Percentiles rank a stretch among this genome's conserved stretches.
phyloP scores from a whole-genome alignment of 2,113 vertebrate species.

The Nannospalax galili region DNA sequence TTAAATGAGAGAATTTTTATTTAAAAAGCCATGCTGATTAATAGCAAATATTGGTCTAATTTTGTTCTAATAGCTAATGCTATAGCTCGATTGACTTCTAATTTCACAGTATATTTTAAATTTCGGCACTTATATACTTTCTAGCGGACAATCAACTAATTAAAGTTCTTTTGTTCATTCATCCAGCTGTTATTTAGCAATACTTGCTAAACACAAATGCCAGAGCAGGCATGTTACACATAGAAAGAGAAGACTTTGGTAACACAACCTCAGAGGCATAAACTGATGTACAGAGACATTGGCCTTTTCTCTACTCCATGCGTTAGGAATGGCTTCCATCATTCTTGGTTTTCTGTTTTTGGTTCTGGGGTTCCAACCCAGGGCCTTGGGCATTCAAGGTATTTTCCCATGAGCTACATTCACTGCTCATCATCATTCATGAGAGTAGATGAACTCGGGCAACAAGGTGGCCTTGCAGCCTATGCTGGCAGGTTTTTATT shows the following conservation, averaged over 20 bases:
- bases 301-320: not conserved
- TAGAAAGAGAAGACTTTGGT: not conserved
- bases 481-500: not conserved
- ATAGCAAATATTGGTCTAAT: not conserved
- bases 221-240: not conserved
- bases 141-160: not conserved
- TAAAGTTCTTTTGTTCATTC: not conserved
- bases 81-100: not conserved
- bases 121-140: not conserved
- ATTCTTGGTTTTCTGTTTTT: not conserved
- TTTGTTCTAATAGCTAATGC: not conserved
- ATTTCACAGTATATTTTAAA: not conserved
- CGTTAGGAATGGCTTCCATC: not conserved
- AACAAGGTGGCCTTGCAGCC: not conserved
- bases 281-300: not conserved
- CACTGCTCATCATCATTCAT: not conserved
- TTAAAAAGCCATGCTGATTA: not conserved
- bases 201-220: not conserved
- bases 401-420: not conserved
- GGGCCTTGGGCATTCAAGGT: not conserved
- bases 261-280: not conserved
- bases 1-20: constrained; percentile 6
- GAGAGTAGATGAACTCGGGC: not conserved
- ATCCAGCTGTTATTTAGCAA: not conserved
- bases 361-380: not conserved